Percentiles rank a stretch among this genome's conserved stretches.
These are phyloP conservation scores for Poecilia velifera DNA, from an alignment of 2,797 vertebrate genomes.

Conservation along the genomic window DNA sequence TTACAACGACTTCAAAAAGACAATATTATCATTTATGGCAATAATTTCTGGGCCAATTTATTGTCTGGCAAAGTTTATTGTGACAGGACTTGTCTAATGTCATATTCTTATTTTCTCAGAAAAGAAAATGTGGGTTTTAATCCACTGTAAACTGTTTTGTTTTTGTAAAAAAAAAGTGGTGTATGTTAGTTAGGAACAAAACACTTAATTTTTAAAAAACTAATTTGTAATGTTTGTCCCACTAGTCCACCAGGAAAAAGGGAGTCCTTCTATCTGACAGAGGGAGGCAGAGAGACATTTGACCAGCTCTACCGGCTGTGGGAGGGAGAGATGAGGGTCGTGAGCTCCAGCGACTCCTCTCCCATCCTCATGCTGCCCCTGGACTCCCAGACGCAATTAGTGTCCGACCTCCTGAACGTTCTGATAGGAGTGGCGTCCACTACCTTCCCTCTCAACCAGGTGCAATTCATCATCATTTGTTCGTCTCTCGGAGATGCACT, in stretches of 20 bases:
- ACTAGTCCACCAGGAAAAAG: slow-evolving; percentile 90
- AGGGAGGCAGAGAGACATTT: slow-evolving; percentile 92
- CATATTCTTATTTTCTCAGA: not conserved
- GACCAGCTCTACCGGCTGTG: slow-evolving; percentile 90
- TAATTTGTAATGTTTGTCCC: not conserved
- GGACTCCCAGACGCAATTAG: slow-evolving; percentile 88
- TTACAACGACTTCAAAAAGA: not conserved
- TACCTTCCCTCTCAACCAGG: slow-evolving; percentile 93
- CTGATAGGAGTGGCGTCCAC: slow-evolving; percentile 93
- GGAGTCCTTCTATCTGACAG: slow-evolving; percentile 91
- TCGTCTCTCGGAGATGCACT: slow-evolving; percentile 26
- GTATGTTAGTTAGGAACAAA: not conserved
- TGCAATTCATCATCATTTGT: slow-evolving; percentile 61
- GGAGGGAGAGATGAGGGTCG: slow-evolving; percentile 87
- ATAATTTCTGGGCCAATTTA: not conserved
- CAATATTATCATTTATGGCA: not conserved
- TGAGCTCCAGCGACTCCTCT: slow-evolving; percentile 80
- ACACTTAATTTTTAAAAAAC: not conserved
- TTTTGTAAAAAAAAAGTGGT: not conserved
- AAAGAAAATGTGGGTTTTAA: not conserved
- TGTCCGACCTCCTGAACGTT: slow-evolving; percentile 92
- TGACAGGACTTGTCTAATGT: not conserved
- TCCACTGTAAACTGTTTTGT: not conserved
- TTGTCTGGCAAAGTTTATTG: not conserved
- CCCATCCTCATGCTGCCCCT: slow-evolving; percentile 82